Base-by-base conservation (phyloP, 2,797 vertebrate species). In the Gymnopithys bicolor region DNA sequence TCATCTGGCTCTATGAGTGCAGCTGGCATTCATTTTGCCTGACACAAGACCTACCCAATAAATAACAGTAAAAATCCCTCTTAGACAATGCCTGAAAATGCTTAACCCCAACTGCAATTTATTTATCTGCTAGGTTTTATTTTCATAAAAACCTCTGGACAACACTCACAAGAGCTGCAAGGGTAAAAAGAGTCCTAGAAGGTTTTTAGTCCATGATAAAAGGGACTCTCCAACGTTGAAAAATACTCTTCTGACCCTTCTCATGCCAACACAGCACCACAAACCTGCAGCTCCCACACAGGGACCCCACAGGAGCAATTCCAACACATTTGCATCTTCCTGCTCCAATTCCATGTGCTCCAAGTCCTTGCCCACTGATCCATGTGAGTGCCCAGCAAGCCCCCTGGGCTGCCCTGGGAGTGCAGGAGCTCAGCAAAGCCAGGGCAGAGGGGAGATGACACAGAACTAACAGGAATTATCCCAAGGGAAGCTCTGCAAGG, bases 1-100 rank as follows among this genome's bases (percentile, higher is more conserved):
- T 96, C 97, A 96, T 96, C 95, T 70, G 90, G 60, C 39, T 85
- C 18, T 16, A 75, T 32, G 69, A 70, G 62, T 16, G 51, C 94
- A 96, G 95, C 93, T 91, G 94, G 87, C 75, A 78, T 30, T 37
- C 17, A 25, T 83, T 93, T 67, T 13, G 43, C 43, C 84, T 49
- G 78, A 85, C 45, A 43, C 13, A 53, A 55, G 78, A 70, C 80
- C 49, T 77, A 52, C 70, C 75, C 78, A 80, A 88, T 74, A 84
- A 94, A 90, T 70, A 84, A 74, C n/a, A 73, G 62, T 5, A 53
- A 91, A 68, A 85, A 71, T 2, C 6, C 39, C 53, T 63, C 71
- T 78, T 25, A 68, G 51, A 90, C 46, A 74, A 60, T 5, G 33
- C 66, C 78, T 83, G 63, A 89, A 78, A 74, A 86, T 4, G 45